Evolutionary conservation across 1,140 invertebrate species (phyloP).

Genomic region (Euglossa dilemma): DNA sequence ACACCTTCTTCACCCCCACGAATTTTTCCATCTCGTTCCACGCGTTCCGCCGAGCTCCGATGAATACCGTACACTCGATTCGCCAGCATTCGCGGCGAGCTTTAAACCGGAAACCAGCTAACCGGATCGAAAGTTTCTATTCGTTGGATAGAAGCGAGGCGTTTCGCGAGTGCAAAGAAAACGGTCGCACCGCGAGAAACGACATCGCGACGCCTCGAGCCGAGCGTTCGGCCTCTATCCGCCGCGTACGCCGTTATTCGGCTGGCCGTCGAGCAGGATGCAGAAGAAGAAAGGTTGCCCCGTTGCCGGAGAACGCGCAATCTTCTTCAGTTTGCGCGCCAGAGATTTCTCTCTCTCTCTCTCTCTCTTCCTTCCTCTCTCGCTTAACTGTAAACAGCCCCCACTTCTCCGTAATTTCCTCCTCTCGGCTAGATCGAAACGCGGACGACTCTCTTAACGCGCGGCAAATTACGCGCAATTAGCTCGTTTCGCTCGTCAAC

Average conservation of each 20-base stretch:
- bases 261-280: background rate
- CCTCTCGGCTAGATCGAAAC: background rate
- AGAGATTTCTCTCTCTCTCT: constrained; percentile 30
- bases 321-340: background rate
- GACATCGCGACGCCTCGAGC: too few relatives aligned
- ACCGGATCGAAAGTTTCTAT: background rate
- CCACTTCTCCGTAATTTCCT: constrained; percentile 14
- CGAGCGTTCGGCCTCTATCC: background rate
- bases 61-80: constrained; percentile 7
- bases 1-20: too few relatives aligned
- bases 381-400: constrained; percentile 51
- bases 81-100: constrained; percentile 15
- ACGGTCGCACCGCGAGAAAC: too few relatives aligned
- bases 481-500: constrained; percentile 6
- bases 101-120: constrained; percentile 9
- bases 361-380: background rate
- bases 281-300: constrained; percentile 15
- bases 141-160: background rate
- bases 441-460: constrained; percentile 11
- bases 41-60: background rate
- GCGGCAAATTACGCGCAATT: constrained; percentile 37
- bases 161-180: background rate
- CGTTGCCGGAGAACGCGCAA: constrained; percentile 15
- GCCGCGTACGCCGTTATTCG: background rate
- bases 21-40: background rate